Evolutionary conservation across 1,140 invertebrate species (phyloP).

Genomic region (Cepaea nemoralis): DNA sequence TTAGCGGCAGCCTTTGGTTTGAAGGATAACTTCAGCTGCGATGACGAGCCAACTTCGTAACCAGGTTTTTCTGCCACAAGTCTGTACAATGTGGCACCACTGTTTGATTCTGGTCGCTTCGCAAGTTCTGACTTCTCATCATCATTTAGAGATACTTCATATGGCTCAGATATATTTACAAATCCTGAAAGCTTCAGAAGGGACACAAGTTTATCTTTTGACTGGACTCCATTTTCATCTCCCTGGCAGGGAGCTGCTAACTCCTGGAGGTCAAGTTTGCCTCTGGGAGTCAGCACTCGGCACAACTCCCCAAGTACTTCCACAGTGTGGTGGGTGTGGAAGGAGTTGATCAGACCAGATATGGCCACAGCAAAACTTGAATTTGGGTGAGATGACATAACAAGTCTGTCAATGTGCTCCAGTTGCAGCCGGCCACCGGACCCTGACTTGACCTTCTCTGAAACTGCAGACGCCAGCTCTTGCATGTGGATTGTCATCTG

Average conservation of each 20-base stretch:
- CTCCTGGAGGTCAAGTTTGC: constrained; percentile 67
- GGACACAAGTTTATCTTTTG: constrained; percentile 60
- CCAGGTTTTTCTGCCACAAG: constrained; percentile 70
- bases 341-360: constrained; percentile 68
- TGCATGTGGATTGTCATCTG: too few relatives aligned
- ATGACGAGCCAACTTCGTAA: constrained; percentile 78
- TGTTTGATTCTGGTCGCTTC: constrained; percentile 32
- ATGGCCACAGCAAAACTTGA: constrained; percentile 70
- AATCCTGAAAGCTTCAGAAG: constrained; percentile 73
- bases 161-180: constrained; percentile 64
- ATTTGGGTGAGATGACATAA: constrained; percentile 62
- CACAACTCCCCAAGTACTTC: constrained; percentile 71
- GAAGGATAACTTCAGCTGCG: constrained; percentile 74
- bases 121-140: constrained; percentile 48
- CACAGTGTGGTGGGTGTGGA: constrained; percentile 50
- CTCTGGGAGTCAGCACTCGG: constrained; percentile 70
- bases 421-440: too few relatives aligned
- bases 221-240: constrained; percentile 52
- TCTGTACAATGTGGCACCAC: constrained; percentile 51
- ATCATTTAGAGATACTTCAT: constrained; percentile 46
- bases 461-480: too few relatives aligned
- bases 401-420: too few relatives aligned
- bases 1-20: constrained; percentile 54
- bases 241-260: constrained; percentile 43
- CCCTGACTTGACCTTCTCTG: too few relatives aligned